These are phyloP conservation scores for Rhinoderma darwinii DNA, from an alignment of 2,113 vertebrate species.

Conservation along the genomic window DNA sequence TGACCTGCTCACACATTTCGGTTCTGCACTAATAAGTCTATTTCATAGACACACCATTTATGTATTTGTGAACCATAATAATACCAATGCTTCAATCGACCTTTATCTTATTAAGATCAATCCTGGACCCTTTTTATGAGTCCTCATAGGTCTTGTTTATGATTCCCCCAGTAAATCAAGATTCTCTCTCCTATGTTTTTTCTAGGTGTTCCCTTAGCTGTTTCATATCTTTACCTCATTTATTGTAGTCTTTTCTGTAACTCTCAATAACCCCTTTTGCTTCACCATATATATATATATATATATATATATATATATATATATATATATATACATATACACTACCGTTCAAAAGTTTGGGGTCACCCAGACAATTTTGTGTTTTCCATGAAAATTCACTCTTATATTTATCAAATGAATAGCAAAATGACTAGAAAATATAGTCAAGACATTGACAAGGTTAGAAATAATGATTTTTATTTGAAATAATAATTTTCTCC, in stretches of 20 bases:
- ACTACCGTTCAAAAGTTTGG: no score
- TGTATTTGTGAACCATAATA: constrained; percentile 49
- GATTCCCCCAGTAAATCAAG: constrained; percentile 28
- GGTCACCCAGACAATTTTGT: no score
- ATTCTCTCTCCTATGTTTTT: not conserved
- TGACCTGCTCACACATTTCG: constrained; percentile 50
- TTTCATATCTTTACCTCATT: constrained; percentile 2
- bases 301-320: not conserved
- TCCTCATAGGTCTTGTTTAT: constrained; percentile 35
- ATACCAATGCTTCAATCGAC: constrained; percentile 54
- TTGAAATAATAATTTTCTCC: no score
- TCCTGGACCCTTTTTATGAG: constrained; percentile 38
- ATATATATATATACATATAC: no score
- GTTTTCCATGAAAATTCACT: no score
- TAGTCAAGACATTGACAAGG: no score
- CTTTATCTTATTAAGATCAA: constrained; percentile 56
- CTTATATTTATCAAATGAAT: no score
- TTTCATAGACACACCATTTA: constrained; percentile 54
- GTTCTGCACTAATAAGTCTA: constrained; percentile 55
- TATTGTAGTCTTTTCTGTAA: not conserved
- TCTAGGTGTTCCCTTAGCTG: not conserved
- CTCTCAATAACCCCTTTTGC: not conserved
- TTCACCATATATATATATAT: not conserved
- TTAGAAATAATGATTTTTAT: no score
- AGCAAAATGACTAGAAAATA: no score